phyloP scores from a whole-genome alignment of 2,113 vertebrate species.

The Cyanocitta stelleri region DNA sequence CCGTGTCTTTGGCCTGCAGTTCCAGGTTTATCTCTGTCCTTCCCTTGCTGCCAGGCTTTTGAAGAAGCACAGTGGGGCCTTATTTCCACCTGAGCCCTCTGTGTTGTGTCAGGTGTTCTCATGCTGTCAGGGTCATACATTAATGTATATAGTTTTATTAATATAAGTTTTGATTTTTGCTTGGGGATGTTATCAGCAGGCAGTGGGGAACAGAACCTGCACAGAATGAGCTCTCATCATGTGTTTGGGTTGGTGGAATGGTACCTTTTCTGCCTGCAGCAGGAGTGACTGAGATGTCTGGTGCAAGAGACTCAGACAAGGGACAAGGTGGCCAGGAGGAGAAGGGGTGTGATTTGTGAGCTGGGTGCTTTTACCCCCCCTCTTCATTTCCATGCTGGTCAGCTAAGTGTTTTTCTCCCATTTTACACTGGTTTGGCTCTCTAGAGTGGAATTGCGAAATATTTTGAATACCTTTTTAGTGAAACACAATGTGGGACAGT shows the following conservation, averaged over 20 bases:
- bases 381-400: not conserved
- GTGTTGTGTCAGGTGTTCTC: fast-evolving
- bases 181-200: not conserved
- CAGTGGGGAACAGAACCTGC: not conserved
- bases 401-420: not conserved
- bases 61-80: not conserved
- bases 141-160: not conserved
- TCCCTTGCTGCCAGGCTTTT: not conserved
- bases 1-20: not conserved
- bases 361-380: not conserved
- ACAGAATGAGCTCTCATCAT: not conserved
- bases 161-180: not conserved
- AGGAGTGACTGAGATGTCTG: not conserved
- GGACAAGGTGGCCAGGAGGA: not conserved
- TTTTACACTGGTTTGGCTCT: not conserved
- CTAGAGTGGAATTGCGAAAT: not conserved
- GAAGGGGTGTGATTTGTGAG: not conserved
- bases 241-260: not conserved
- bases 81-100: not conserved
- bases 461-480: not conserved
- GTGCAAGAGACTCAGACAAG: not conserved
- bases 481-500: not conserved
- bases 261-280: not conserved
- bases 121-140: not conserved
- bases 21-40: not conserved